Conservation (phyloP, 2,888 invertebrate genomes). For the Phrixothrix hirtus region DNA sequence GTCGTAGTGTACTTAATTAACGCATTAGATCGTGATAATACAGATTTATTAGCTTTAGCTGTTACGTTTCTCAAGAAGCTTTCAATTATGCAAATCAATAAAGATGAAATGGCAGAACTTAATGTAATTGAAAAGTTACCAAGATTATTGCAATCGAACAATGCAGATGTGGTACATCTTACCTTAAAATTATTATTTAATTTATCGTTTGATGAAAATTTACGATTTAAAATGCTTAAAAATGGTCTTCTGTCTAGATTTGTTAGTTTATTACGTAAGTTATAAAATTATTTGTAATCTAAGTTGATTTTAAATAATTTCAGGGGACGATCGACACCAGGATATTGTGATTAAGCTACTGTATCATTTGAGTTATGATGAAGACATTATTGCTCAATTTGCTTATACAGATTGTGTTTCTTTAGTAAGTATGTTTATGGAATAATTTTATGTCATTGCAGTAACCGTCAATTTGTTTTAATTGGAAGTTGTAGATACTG, state of each 20-base stretch:
- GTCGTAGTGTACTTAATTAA: constrained; percentile 85
- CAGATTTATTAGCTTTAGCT: constrained; percentile 85
- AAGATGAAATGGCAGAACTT: constrained; percentile 84
- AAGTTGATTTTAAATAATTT: constrained; percentile 39
- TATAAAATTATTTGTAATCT: constrained; percentile 3
- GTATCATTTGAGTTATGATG: constrained; percentile 95
- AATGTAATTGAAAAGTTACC: constrained; percentile 84
- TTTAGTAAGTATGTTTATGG: constrained; percentile 61
- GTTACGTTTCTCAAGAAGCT: constrained; percentile 94
- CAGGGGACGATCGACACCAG: constrained; percentile 78
- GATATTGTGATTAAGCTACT: constrained; percentile 78
- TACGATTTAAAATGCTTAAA: constrained; percentile 87
- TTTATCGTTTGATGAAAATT: constrained; percentile 89
- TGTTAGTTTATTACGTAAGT: constrained; percentile 81
- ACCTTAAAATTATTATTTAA: constrained; percentile 90
- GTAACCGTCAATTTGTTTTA: too few relatives aligned
- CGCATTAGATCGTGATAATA: constrained; percentile 86
- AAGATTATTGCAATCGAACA: constrained; percentile 70
- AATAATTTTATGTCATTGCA: constrained; percentile 6
- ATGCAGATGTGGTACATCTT: constrained; percentile 72
- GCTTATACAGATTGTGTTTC: constrained; percentile 93
- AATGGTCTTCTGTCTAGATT: constrained; percentile 87
- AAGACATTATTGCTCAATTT: constrained; percentile 90
- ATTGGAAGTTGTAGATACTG: too few relatives aligned
- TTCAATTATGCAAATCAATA: constrained; percentile 92